Conservation (phyloP, 2,888 invertebrate species). For the Pheosia tremula region DNA sequence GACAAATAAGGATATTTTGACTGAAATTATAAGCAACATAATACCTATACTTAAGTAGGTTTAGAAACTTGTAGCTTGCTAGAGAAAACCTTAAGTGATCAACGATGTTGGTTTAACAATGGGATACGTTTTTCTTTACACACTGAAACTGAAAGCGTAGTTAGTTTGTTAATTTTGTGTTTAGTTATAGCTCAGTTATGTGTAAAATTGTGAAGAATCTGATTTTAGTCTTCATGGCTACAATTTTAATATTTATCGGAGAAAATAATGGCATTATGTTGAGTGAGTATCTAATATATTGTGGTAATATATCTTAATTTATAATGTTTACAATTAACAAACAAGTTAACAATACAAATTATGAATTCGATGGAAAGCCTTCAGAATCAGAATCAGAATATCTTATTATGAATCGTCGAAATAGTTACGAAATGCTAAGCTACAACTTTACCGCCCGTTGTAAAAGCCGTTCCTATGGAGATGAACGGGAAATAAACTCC, state of each 20-base stretch:
- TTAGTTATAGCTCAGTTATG: too few species aligned
- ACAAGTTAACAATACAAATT: too few species aligned
- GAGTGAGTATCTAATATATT: conserved; percentile 36
- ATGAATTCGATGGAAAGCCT: too few species aligned
- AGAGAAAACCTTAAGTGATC: neutral
- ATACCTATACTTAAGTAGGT: neutral
- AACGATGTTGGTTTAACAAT: neutral
- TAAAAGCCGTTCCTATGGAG: too few species aligned
- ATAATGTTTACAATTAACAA: neutral
- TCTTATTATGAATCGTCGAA: too few species aligned
- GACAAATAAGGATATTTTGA: neutral
- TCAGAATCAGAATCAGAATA: too few species aligned
- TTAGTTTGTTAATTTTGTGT: too few species aligned
- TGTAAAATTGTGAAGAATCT: neutral
- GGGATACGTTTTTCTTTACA: neutral
- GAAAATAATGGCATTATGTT: conserved; percentile 21
- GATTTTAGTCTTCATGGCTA: neutral
- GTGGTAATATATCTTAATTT: neutral
- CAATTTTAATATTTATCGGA: neutral
- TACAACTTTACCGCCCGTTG: too few species aligned
- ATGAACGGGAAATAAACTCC: too few species aligned
- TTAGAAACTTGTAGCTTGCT: neutral
- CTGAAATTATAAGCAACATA: too few species aligned
- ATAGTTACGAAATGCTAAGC: too few species aligned
- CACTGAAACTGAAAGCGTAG: too few species aligned